Evolutionary conservation across 2,888 invertebrate genomes (phyloP), one percentile per base, ranked within the genome.

Genomic region (Philaethria dido): DNA sequence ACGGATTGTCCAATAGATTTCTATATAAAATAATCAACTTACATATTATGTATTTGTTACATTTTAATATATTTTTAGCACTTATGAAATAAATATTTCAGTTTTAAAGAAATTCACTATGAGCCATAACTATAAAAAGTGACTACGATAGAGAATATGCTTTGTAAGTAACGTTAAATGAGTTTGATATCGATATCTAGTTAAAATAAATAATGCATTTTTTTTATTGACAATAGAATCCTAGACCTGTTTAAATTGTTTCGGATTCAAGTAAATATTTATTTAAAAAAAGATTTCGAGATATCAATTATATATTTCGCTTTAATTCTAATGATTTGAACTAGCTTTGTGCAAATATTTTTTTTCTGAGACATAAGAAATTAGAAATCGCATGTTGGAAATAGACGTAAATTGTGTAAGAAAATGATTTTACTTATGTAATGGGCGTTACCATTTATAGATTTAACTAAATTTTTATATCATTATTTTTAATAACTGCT

Each of bases 61-160:
- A 20, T 11, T 45, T 20, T 3, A 45, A 25, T 25, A 4, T 25
- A 25, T 25, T 45, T 11, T 20, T 9, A 45, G 9, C 1, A 9
- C 13, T 45, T 18, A 29, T 16, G 42, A 16, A 62, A 50, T 62
- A 29, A 42, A 62, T 44, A 47, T 64, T 42, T 70, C 52, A 36
- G 42, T 45, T 52, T 44, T 50, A 59, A 64, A 71, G 74, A 77
- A 78, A 75, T 71, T 74, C 77, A 44, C 55, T 47, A 48, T 63
- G 57, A 39, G 63, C 42, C 42, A 62, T 61, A 62, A 55, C 62
- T 52, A 69, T 72, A 73, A 72, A 73, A 72, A 70, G 22, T 44
- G 50, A 60, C 52, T 70, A 69, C 68, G 64, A 64, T 60, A 64
- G 64, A 62, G 16, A 60, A 65, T 9, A 59, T 18, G 47, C 36